phyloP scores from a whole-genome alignment of 2,113 vertebrate genomes.

The Petromus typicus region DNA sequence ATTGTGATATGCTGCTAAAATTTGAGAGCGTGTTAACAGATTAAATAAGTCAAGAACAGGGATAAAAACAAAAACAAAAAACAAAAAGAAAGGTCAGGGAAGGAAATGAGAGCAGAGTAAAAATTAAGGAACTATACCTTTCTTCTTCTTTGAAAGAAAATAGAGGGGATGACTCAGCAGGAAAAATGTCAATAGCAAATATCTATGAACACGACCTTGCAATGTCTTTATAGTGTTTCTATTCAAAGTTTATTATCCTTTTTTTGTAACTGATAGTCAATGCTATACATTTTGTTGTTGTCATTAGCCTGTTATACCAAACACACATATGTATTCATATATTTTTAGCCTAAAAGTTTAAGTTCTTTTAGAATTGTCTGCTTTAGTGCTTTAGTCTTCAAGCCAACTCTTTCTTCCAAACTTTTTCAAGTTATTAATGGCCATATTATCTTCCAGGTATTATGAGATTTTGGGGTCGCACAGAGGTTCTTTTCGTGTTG shows the following conservation, averaged over 20 bases:
- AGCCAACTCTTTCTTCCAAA: neutral
- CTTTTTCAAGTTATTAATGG: neutral
- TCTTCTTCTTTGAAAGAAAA: conserved; percentile 21
- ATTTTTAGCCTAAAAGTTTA: neutral
- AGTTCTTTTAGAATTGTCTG: neutral
- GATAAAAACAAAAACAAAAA: neutral
- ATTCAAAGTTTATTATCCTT: neutral
- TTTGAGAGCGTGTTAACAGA: neutral
- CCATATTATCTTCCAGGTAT: neutral
- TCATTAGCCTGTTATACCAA: neutral
- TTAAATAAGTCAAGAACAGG: neutral
- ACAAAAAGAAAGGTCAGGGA: neutral
- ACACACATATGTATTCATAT: neutral
- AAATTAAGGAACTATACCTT: neutral
- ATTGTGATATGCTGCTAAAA: neutral
- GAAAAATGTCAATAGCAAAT: conserved; percentile 34
- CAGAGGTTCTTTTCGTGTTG: neutral
- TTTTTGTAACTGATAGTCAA: conserved; percentile 45
- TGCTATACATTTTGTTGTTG: neutral
- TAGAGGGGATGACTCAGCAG: neutral
- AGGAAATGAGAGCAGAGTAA: neutral
- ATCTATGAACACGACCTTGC: conserved; percentile 21
- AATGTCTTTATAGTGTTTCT: neutral
- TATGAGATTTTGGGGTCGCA: neutral
- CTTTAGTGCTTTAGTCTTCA: neutral